Percentiles rank a stretch among this genome's conserved stretches.
These are phyloP conservation scores for Sphecodes monilicornis DNA, from an alignment of 2,888 invertebrate species.

Conservation along the genomic window DNA sequence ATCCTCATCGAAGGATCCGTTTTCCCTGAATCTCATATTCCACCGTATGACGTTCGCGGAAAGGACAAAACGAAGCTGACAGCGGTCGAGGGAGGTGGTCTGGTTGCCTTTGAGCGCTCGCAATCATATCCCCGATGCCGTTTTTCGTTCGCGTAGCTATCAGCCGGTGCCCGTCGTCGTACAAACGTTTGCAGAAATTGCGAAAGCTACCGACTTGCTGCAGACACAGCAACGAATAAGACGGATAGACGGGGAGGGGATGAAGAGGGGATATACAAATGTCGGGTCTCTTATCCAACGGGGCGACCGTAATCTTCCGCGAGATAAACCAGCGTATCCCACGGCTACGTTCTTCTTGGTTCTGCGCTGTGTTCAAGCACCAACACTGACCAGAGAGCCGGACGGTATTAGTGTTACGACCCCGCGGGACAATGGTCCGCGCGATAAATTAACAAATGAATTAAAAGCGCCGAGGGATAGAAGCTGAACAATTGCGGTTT, in stretches of 20 bases:
- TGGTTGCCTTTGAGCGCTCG: constrained; percentile 21
- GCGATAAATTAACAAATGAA: constrained; percentile 65
- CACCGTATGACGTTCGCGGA: not conserved
- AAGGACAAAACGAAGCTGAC: constrained; percentile 1
- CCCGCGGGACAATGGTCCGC: constrained; percentile 37
- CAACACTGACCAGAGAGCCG: not conserved
- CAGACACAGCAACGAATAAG: constrained; percentile 2
- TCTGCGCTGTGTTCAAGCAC: not conserved
- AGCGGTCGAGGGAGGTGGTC: not conserved
- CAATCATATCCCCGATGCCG: constrained; percentile 13
- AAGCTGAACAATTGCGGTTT: constrained; percentile 62
- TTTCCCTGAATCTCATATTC: not conserved
- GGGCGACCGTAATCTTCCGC: constrained; percentile 40
- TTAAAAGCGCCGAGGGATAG: constrained; percentile 60
- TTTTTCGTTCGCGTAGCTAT: constrained; percentile 16
- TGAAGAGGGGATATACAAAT: constrained; percentile 6
- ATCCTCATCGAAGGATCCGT: not conserved
- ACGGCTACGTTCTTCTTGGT: not conserved
- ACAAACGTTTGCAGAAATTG: constrained; percentile 16
- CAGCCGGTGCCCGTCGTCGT: constrained; percentile 1
- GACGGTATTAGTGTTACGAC: constrained; percentile 25
- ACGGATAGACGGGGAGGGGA: not conserved
- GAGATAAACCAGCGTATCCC: constrained; percentile 14
- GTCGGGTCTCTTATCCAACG: constrained; percentile 20
- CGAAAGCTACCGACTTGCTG: constrained; percentile 8